Conservation (phyloP, 2,888 invertebrate species). For the Lottia scabra region DNA sequence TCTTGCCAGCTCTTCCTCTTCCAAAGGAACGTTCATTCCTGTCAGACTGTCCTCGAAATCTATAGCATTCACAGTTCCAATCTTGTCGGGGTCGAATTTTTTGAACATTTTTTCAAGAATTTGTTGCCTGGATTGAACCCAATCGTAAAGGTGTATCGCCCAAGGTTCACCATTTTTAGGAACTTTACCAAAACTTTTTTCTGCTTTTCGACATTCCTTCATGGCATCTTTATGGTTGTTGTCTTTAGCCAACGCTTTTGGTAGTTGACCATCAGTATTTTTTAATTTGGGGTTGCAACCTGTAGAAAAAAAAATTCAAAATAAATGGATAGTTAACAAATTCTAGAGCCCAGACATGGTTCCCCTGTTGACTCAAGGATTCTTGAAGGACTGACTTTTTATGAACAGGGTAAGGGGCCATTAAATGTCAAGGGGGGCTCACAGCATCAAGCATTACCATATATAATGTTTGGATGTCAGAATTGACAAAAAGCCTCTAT, state of each 20-base stretch:
- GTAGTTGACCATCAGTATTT: conserved; percentile 65
- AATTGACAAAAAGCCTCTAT: no score
- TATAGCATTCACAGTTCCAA: conserved; percentile 53
- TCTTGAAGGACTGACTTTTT: no score
- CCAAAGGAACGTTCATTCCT: conserved; percentile 58
- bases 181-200: conserved; percentile 66
- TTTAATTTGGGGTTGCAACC: conserved; percentile 70
- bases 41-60: conserved; percentile 61
- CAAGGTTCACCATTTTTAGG: conserved; percentile 67
- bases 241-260: conserved; percentile 66
- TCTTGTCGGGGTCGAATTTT: conserved; percentile 61
- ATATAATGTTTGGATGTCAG: no score
- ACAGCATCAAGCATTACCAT: no score
- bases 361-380: no score
- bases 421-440: no score
- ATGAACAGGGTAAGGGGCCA: no score
- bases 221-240: conserved; percentile 65
- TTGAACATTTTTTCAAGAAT: conserved; percentile 56
- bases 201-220: conserved; percentile 68
- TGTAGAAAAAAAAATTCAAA: conserved; percentile 30
- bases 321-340: no score
- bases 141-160: conserved; percentile 66
- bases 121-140: conserved; percentile 52
- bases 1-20: conserved; percentile 60
- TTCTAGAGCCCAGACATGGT: no score